Base-by-base conservation (phyloP, 2,113 vertebrate species). In the Alligator sinensis region DNA sequence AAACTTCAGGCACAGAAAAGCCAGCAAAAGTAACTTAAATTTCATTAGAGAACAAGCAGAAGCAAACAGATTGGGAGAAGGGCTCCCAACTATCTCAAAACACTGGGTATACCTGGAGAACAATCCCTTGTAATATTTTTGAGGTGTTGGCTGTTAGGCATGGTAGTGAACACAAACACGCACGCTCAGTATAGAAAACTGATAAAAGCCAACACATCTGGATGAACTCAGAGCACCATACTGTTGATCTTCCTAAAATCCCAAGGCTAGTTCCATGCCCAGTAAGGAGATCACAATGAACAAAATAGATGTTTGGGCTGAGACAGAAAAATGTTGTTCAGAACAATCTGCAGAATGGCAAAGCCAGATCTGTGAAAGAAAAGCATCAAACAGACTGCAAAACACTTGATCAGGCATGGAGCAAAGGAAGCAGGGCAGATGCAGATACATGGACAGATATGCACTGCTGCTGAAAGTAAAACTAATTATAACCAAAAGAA, bases 281-380 rank as follows among this genome's bases (percentile, higher is more conserved):
- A 84, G 70, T n/a, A 88, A 27, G 3, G 80, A 25, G 75, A 84
- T 83, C 77, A 74, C 34, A 62, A 72, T 11, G 47, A 94, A 96
- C 88, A 93, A 91, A 88, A 19, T 87, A 63, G 89, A 89, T 83
- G 64, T 6, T 78, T 57, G 85, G 58, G 75, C 82, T 10, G 72
- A 63, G 82, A 92, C 80, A 92, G 80, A 95, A 95, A 91, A 91
- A 59, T 81, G 84, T 63, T 76, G 80, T 84, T 76, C 22, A n/a
- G 70, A 96, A 80, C 70, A 70, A 89, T 59, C 87, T 83, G 93
- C 2, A 82, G 70, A 83, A 91, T 89, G 81, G 80, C 87, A 59
- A n/a, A 27, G 70, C 77, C 93, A 95, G 84, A 78, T 57, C 80
- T 80, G 82, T 77, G 86, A 91, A 91, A 28, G 72, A 89, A 90